These are phyloP conservation scores for Stenoptilia bipunctidactyla DNA, from an alignment of 2,888 invertebrate species.

Conservation along the genomic window DNA sequence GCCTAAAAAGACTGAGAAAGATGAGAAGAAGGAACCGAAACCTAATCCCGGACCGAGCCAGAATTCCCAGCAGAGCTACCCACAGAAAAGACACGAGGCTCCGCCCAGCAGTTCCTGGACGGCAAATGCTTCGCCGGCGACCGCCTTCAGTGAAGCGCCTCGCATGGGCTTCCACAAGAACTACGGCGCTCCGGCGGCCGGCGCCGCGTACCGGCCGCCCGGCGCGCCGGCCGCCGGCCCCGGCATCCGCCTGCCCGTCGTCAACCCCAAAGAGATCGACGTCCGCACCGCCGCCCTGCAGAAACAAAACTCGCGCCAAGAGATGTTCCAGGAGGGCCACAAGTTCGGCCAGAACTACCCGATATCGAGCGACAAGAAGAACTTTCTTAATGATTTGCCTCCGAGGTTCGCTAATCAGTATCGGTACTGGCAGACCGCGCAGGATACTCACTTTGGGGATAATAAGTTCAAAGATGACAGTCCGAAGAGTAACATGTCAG, in stretches of 20 bases:
- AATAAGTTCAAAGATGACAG: conserved; percentile 51
- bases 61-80: conserved; percentile 28
- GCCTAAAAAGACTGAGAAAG: conserved; percentile 38
- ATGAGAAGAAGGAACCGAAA: conserved; percentile 43
- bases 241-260: conserved; percentile 52
- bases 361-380: conserved; percentile 54
- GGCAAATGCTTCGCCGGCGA: conserved; percentile 18
- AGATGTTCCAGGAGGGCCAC: conserved; percentile 44
- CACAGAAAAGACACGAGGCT: conserved; percentile 30
- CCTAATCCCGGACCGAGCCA: conserved; percentile 27
- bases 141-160: conserved; percentile 25
- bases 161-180: conserved; percentile 42
- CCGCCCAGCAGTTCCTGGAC: conserved; percentile 27
- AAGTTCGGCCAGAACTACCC: conserved; percentile 47
- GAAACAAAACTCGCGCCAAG: conserved; percentile 52
- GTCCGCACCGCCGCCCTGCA: conserved; percentile 60
- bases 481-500: conserved; percentile 19
- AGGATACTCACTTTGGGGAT: conserved; percentile 40
- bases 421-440: conserved; percentile 51
- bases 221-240: conserved; percentile 22
- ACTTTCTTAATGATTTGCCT: conserved; percentile 54
- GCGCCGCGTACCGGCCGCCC: conserved; percentile 35
- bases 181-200: conserved; percentile 39
- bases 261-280: conserved; percentile 65
- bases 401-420: conserved; percentile 62